These are phyloP conservation scores for Dipodomys stephensi DNA, from an alignment of 2,113 vertebrate genomes.

Conservation along the genomic window DNA sequence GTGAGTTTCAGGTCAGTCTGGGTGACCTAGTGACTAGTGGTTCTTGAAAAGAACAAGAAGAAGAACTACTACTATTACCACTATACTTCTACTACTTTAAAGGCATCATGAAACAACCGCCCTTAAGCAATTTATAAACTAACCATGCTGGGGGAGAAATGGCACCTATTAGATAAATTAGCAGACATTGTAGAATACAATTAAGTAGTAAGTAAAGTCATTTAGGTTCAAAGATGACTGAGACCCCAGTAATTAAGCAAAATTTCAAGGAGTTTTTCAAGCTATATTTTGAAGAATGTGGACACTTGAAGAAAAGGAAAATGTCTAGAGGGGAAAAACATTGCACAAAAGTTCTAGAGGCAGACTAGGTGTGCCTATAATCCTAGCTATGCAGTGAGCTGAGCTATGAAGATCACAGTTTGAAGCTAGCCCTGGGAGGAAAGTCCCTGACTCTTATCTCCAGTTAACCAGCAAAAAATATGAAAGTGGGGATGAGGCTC, in stretches of 20 bases:
- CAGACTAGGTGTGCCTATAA: too few relatives aligned
- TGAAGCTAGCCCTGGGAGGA: too few relatives aligned
- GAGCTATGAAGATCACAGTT: too few relatives aligned
- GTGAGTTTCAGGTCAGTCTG: too few relatives aligned
- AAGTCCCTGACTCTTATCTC: too few relatives aligned
- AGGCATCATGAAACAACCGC: background rate
- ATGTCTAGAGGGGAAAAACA: background rate
- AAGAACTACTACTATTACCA: too few relatives aligned
- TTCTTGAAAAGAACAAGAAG: too few relatives aligned
- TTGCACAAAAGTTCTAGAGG: background rate
- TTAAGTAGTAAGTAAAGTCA: constrained; percentile 15
- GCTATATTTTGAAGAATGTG: background rate
- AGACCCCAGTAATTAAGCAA: background rate
- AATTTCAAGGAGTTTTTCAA: background rate
- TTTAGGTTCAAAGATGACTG: constrained; percentile 24
- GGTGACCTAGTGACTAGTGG: too few relatives aligned
- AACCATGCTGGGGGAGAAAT: background rate
- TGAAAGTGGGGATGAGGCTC: too few relatives aligned
- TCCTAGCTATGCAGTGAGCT: too few relatives aligned
- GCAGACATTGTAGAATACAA: constrained; percentile 6
- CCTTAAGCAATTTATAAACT: background rate
- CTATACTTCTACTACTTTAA: too few relatives aligned
- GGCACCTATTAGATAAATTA: background rate
- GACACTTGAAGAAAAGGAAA: constrained; percentile 1
- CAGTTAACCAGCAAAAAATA: too few relatives aligned